Evolutionary conservation across 2,888 invertebrate genomes (phyloP).

Genomic region (Bellardia bayeri): DNA sequence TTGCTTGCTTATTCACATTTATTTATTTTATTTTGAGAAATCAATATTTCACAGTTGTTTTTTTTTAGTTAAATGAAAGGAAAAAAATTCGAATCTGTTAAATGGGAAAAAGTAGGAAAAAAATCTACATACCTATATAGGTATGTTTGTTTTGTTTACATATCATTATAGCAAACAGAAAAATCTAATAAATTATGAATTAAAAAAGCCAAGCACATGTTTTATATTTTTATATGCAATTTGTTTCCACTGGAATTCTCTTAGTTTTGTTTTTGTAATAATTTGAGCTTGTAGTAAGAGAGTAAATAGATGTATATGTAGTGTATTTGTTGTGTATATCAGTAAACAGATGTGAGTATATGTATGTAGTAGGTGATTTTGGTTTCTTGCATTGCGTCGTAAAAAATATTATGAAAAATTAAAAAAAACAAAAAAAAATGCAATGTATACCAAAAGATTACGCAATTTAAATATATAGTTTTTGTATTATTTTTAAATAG

Average conservation of each 20-base stretch:
- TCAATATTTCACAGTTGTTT: slow-evolving; percentile 46
- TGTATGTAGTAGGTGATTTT: neutral
- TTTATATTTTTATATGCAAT: slow-evolving; percentile 16
- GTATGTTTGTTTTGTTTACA: slow-evolving; percentile 57
- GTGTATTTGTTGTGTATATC: neutral
- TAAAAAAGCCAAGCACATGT: slow-evolving; percentile 46
- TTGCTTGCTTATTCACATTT: neutral
- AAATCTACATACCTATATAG: slow-evolving; percentile 33
- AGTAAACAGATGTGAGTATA: neutral
- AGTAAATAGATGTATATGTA: neutral
- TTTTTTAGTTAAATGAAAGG: neutral
- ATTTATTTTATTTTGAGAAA: slow-evolving; percentile 31
- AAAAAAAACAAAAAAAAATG: slow-evolving; percentile 13
- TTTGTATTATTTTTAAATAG: slow-evolving; percentile 9
- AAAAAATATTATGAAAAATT: slow-evolving; percentile 29
- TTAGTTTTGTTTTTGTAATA: slow-evolving; percentile 14
- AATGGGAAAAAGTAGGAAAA: slow-evolving; percentile 1
- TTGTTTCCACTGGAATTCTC: neutral
- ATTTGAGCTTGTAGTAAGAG: neutral
- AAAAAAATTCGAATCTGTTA: slow-evolving; percentile 21
- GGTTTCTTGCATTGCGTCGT: slow-evolving; percentile 52
- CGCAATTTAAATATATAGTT: slow-evolving; percentile 43
- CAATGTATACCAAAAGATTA: slow-evolving; percentile 44
- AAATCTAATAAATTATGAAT: slow-evolving; percentile 40
- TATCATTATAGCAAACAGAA: slow-evolving; percentile 32